phyloP scores from a whole-genome alignment of 30 jellyfish, hydroid and myxozoan species.

The Hydractinia symbiolongicarpus region DNA sequence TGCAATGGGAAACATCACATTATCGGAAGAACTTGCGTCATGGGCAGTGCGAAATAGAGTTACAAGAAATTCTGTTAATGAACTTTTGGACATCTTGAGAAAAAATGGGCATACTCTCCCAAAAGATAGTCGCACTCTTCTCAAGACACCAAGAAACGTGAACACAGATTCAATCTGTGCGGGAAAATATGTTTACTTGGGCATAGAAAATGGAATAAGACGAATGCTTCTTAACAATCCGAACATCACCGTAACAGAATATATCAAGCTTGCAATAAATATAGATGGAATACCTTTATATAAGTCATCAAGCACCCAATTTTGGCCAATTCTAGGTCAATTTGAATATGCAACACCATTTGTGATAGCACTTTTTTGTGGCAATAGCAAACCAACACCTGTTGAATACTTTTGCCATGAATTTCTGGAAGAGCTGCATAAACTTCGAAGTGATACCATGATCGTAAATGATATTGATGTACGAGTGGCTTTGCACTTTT shows the following conservation, averaged over 20 bases:
- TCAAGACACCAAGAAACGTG: no score
- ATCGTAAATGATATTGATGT: constrained; percentile 8
- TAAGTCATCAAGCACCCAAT: constrained; percentile 32
- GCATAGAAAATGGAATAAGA: no score
- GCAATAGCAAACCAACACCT: constrained; percentile 39
- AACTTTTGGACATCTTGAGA: background rate
- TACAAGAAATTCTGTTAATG: constrained; percentile 3
- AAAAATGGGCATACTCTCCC: background rate
- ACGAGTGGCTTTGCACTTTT: constrained; percentile 7
- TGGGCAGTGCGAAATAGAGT: constrained; percentile 18
- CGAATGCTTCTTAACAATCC: no score
- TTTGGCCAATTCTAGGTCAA: constrained; percentile 41
- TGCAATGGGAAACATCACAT: background rate
- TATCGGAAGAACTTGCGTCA: constrained; percentile 21
- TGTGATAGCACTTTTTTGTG: constrained; percentile 42
- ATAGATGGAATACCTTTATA: background rate
- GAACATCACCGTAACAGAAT: no score
- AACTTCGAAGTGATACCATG: constrained; percentile 9
- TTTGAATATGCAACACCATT: constrained; percentile 25
- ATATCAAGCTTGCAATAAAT: no score
- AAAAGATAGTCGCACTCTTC: no score
- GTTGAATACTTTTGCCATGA: constrained; percentile 24
- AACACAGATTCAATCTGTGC: no score
- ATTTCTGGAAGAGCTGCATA: constrained; percentile 10
- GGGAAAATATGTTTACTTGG: no score